Evolutionary conservation across 2,888 invertebrate genomes (phyloP).

Genomic region (Ernsta delagoae): DNA sequence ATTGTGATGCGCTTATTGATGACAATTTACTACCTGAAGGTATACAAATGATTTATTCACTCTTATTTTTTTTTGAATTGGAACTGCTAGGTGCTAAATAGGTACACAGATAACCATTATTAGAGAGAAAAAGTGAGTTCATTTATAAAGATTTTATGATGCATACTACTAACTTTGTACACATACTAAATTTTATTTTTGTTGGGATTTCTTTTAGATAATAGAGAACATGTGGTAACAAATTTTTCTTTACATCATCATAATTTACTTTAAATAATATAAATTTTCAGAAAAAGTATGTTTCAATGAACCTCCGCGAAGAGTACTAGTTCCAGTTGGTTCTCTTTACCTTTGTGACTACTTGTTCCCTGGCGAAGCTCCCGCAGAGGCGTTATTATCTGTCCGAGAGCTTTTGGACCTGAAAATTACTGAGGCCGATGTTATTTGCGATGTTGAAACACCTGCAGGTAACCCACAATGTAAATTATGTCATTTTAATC

Average conservation of each 20-base stretch:
- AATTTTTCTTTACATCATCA: not conserved
- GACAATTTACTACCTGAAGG: constrained; percentile 90
- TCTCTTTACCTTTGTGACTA: constrained; percentile 93
- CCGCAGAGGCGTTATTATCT: constrained; percentile 91
- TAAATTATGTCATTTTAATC: no score
- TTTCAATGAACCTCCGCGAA: constrained; percentile 94
- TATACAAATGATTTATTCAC: constrained; percentile 46
- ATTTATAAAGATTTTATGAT: no score
- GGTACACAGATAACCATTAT: no score
- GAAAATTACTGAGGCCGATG: constrained; percentile 87
- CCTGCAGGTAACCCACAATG: constrained; percentile 86
- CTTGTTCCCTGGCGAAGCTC: constrained; percentile 95
- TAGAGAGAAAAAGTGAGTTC: no score
- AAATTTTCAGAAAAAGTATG: constrained; percentile 87
- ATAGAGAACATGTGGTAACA: not conserved
- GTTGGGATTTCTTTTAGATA: no score
- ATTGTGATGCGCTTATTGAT: constrained; percentile 96
- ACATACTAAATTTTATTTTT: no score
- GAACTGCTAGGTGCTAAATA: no score
- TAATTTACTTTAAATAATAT: not conserved
- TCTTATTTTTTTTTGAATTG: no score
- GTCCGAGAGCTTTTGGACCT: constrained; percentile 93
- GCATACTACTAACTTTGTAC: no score
- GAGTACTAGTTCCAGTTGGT: constrained; percentile 91
- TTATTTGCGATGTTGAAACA: constrained; percentile 90